Conservation (phyloP, 2,797 vertebrate genomes). For the Oryzias dopingdopingensis region DNA sequence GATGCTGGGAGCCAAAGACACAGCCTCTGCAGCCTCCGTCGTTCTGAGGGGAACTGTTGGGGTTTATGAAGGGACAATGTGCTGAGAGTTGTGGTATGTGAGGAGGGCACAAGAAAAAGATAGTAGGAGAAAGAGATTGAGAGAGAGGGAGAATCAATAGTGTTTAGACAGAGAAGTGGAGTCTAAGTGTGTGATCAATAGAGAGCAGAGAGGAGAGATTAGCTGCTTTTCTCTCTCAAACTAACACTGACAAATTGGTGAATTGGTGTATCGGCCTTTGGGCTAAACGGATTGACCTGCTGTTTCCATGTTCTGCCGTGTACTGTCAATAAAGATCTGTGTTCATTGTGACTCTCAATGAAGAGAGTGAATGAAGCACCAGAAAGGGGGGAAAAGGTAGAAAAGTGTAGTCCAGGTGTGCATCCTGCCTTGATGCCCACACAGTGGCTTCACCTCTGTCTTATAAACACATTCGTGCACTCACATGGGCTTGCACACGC, state of each 20-base stretch:
- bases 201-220: constrained; percentile 82
- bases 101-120: constrained; percentile 43
- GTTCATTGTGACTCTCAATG: constrained; percentile 70
- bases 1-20: constrained; percentile 1
- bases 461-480: constrained; percentile 62
- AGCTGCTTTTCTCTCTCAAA: constrained; percentile 83
- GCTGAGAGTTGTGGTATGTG: constrained; percentile 62
- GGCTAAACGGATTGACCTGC: constrained; percentile 82
- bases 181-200: constrained; percentile 89
- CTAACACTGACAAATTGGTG: constrained; percentile 83
- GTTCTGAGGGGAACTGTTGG: constrained; percentile 43
- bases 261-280: constrained; percentile 81
- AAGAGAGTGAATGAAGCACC: constrained; percentile 62
- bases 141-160: constrained; percentile 84
- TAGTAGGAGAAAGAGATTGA: constrained; percentile 67
- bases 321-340: constrained; percentile 81
- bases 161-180: constrained; percentile 88
- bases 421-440: constrained; percentile 29
- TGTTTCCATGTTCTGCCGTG: constrained; percentile 78
- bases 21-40: constrained; percentile 21
- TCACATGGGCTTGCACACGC: constrained; percentile 66
- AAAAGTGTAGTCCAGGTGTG: constrained; percentile 40
- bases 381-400: constrained; percentile 26
- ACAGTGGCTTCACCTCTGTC: constrained; percentile 63
- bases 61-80: constrained; percentile 42